These are phyloP conservation scores for Rhagologus leucostigma DNA, from an alignment of 2,113 vertebrate species.

Conservation along the genomic window DNA sequence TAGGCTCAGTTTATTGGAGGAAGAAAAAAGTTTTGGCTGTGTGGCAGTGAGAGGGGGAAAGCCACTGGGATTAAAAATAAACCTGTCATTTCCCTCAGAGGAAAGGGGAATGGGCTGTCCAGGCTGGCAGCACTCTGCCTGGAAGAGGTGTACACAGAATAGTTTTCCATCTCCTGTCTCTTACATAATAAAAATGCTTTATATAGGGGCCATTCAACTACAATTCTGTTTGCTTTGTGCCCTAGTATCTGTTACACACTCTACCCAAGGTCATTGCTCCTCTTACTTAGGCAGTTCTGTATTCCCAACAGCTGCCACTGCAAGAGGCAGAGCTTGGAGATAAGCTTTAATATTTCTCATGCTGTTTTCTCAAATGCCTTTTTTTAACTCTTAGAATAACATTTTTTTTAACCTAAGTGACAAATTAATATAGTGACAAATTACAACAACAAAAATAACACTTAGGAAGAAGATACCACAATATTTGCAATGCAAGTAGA, in stretches of 20 bases:
- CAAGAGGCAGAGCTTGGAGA: background rate
- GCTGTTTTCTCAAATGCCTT: background rate
- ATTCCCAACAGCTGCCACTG: background rate
- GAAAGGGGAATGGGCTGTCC: background rate
- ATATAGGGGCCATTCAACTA: background rate
- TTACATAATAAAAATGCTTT: background rate
- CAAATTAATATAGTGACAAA: background rate
- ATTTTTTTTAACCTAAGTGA: background rate
- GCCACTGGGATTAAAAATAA: background rate
- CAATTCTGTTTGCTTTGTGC: background rate
- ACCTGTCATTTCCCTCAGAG: background rate
- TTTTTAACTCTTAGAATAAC: background rate
- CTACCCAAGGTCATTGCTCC: background rate
- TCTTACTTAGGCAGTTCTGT: background rate
- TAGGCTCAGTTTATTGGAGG: background rate
- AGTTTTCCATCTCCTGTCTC: background rate
- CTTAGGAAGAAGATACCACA: background rate
- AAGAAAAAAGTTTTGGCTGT: background rate
- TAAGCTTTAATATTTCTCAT: background rate
- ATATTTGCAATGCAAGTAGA: background rate
- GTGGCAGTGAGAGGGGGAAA: background rate
- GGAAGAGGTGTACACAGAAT: background rate
- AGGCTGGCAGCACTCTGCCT: background rate
- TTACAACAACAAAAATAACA: background rate
- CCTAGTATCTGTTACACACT: background rate